phyloP scores from a whole-genome alignment of 2,888 invertebrate genomes.

The Brachycybe producta region DNA sequence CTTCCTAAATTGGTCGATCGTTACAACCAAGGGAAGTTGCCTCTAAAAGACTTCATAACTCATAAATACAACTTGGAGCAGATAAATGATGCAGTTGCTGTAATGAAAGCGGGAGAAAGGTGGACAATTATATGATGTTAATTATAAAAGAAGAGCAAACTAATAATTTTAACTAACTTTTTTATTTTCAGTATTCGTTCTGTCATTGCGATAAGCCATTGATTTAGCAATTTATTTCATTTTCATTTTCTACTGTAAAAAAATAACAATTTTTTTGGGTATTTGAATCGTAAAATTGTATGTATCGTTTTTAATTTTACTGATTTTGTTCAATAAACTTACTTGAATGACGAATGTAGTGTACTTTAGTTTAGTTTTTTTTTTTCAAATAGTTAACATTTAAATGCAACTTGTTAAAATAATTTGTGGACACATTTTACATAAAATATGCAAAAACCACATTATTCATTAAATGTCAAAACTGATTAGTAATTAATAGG shows the following conservation, averaged over 20 bases:
- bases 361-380: too few relatives aligned
- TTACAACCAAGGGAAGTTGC: constrained; percentile 12
- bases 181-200: constrained; percentile 5
- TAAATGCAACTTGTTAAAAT: too few relatives aligned
- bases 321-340: too few relatives aligned
- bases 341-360: too few relatives aligned
- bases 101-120: constrained; percentile 15
- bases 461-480: too few relatives aligned
- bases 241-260: too few relatives aligned
- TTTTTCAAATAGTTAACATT: too few relatives aligned
- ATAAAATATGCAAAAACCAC: too few relatives aligned
- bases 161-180: neutral
- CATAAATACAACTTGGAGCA: constrained; percentile 10
- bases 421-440: too few relatives aligned
- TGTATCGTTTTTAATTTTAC: too few relatives aligned
- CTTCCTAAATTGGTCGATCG: constrained; percentile 9
- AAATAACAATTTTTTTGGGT: neutral
- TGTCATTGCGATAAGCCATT: constrained; percentile 3
- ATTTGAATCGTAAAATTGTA: neutral
- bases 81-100: constrained; percentile 11
- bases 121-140: neutral
- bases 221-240: too few relatives aligned
- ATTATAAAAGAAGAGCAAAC: neutral
- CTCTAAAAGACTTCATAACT: constrained; percentile 12
- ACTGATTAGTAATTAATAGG: too few relatives aligned